Evolutionary conservation across 2,888 invertebrate species (phyloP), one percentile per base, ranked within the genome.

Genomic region (Charanyca ferruginea): DNA sequence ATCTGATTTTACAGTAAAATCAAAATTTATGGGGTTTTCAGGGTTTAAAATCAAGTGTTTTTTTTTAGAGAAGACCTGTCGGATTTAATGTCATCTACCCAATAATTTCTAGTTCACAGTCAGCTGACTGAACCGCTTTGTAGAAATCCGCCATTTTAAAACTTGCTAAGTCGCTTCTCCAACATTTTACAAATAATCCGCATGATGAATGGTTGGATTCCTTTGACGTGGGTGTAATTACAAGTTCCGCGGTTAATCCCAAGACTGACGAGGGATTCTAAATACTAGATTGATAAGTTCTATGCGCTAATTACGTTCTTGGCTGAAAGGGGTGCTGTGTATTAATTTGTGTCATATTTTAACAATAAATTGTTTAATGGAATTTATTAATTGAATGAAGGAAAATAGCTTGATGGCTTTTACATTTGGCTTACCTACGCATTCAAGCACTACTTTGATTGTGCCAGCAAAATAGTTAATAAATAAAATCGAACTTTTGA

Each of bases 231-330:
- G 58, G 22, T 57, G 23, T 78, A 79, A 76, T 78, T 79, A 65
- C 59, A 44, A 57, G 62, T 73, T 72, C 53, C 69, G 42, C 22
- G 28, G 61, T 54, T 65, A 69, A 77, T 66, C 57, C 45, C 42
- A 59, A 48, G 42, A 61, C 64, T 48, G 64, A 52, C 42, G 53
- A 45, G 32, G 55, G 60, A 13, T 65, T 51, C 9, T 13, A 60
- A 62, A 58, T 32, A 61, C 48, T 63, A 61, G 47, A 48, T 62
- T 72, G 71, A 71, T 79, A 45, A 67, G 75, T 77, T 76, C 18
- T 44, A 59, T 44, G 47, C 38, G 47, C 61, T 73, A 59, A 62
- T 65, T 68, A 68, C 49, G 28, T 38, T 38, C 13, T 6, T 9
- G 18, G 58, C 23, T 23, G 18, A 20, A 13, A 23, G 13, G 35